Evolutionary conservation across 2,888 invertebrate genomes (phyloP), one percentile per base, ranked within the genome.

Genomic region (Nemapogon koenigi): DNA sequence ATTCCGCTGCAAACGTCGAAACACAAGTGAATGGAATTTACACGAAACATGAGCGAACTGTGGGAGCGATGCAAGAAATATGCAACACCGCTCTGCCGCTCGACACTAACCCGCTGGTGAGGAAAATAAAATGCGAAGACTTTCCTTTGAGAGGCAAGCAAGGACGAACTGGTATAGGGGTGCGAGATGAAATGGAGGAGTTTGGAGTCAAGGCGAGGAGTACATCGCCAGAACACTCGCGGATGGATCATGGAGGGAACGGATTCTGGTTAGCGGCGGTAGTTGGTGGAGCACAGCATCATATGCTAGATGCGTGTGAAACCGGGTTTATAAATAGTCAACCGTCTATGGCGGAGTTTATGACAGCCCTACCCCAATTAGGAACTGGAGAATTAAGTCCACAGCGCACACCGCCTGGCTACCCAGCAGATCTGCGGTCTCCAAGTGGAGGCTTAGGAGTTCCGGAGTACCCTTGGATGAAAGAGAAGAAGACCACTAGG

Each of bases 401-500:
- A 1, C 86, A 87, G 46, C 86, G 87, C 63, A 86, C 88, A 40
- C 86, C 89, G 50, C 86, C 89, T 13, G 85, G 87, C 43, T 85
- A 84, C 52, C 82, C 84, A 41, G 83, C 84, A 31, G 81, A 81
- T 40, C 63, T 83, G 41, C 71, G 79, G 6, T 83, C 83, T 38
- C 86, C 87, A 1, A 86, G 86, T 31, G 85, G 85, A 16, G 87
- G 87, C 43, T 86, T 88, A 56, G 89, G 90, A 57, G 92, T 94
- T 43, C 94, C 93, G 40, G 95, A 96, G 63, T 96, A 94, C 62
- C 93, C 95, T 8, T 96, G 96, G 96, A 96, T 96, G 95, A 96
- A 95, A 65, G 96, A 96, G 80, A 96, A 96, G 83, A 96, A 96
- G 80, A 93, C 93, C 2, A 90, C 93, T 7, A 83, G 94, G 58